Percentiles rank a stretch among this genome's conserved stretches.
Conservation (phyloP, 2,797 vertebrate species). For the Momotus momota region DNA sequence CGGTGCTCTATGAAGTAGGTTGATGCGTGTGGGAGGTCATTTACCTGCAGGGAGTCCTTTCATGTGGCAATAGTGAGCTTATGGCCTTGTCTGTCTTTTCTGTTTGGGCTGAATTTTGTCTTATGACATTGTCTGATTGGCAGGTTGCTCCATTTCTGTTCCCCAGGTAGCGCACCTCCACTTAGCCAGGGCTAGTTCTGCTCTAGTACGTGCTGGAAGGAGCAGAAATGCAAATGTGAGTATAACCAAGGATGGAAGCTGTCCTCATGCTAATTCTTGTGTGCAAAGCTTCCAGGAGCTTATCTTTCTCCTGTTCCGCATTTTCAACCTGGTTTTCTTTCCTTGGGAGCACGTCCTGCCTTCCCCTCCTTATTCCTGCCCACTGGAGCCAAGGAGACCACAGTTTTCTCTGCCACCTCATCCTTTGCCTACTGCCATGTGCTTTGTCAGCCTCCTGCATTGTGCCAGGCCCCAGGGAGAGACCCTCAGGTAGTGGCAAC, state of each 20-base stretch:
- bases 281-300: neutral
- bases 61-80: neutral
- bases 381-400: neutral
- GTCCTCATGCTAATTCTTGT: neutral
- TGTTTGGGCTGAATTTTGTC: neutral
- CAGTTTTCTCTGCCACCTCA: neutral
- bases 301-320: neutral
- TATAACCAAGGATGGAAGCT: neutral
- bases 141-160: neutral
- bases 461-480: neutral
- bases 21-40: accelerated
- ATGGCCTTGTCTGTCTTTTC: neutral
- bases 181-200: conserved; percentile 4
- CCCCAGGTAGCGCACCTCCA: neutral
- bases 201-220: neutral
- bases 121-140: neutral
- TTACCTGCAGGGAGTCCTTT: neutral
- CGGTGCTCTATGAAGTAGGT: neutral
- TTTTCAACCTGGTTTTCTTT: neutral
- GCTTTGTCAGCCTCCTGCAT: neutral
- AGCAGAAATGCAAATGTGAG: conserved; percentile 9
- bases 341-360: neutral
- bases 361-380: neutral
- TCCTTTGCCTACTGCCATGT: neutral
- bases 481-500: neutral